These are phyloP conservation scores for Nothoprocta perdicaria DNA, from an alignment of 2,113 vertebrate genomes.

Conservation along the genomic window DNA sequence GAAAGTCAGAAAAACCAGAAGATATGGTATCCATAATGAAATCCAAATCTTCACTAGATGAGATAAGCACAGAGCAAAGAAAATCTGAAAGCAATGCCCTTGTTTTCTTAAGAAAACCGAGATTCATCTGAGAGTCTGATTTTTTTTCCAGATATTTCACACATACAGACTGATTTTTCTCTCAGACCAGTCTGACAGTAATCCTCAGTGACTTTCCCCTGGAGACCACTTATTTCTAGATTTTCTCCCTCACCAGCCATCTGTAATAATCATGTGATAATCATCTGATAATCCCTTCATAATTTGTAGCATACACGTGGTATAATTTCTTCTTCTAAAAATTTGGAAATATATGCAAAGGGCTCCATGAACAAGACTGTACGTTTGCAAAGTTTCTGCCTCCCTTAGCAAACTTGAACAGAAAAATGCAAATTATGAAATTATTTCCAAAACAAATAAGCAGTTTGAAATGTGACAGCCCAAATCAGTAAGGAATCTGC, in stretches of 20 bases:
- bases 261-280: slow-evolving; percentile 17
- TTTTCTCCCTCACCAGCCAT: slow-evolving; percentile 41
- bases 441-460: not conserved
- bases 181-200: slow-evolving; percentile 29
- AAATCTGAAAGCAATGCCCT: not conserved
- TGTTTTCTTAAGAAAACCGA: not conserved
- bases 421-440: not conserved
- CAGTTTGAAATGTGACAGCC: not conserved
- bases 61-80: not conserved
- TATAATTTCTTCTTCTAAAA: slow-evolving; percentile 26
- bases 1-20: too few species aligned
- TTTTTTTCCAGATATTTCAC: not conserved
- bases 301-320: not conserved
- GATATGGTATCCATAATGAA: not conserved
- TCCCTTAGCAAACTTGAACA: not conserved
- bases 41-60: not conserved
- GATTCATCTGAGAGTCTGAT: not conserved
- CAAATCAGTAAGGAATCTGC: not conserved
- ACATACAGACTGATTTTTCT: not conserved
- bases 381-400: not conserved
- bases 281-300: not conserved
- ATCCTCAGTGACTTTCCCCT: slow-evolving; percentile 29
- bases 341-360: not conserved
- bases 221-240: slow-evolving; percentile 31
- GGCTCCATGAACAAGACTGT: not conserved